Conservation (phyloP, 1,140 invertebrate genomes). For the Drosophila mojavensis region DNA sequence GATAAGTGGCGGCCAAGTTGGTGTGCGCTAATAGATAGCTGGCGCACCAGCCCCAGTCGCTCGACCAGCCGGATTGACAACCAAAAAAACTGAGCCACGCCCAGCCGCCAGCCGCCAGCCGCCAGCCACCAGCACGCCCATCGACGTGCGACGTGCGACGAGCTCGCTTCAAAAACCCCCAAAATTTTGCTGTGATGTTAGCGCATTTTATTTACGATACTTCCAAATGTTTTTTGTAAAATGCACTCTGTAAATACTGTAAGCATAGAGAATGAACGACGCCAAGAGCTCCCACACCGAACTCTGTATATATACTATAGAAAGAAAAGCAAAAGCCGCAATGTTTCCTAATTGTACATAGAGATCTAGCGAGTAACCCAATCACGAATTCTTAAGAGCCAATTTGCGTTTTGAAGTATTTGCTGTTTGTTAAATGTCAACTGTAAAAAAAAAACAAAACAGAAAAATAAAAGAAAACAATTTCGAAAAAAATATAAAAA, state of each 20-base stretch:
- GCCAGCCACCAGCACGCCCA: conserved; percentile 12
- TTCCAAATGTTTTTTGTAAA: conserved; percentile 72
- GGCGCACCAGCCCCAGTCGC: conserved; percentile 26
- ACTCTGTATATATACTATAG: conserved; percentile 62
- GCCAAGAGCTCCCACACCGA: conserved; percentile 11
- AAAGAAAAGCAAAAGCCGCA: conserved; percentile 51
- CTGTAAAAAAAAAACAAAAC: conserved; percentile 8
- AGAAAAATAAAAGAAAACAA: background rate
- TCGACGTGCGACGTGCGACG: background rate
- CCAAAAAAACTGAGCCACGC: conserved; percentile 68
- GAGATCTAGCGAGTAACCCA: conserved; percentile 46
- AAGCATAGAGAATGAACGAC: conserved; percentile 40
- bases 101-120: conserved; percentile 24
- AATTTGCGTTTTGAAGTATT: conserved; percentile 49
- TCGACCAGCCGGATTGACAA: conserved; percentile 37
- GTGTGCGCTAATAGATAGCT: conserved; percentile 33
- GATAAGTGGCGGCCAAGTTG: conserved; percentile 80
- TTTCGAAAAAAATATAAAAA: background rate
- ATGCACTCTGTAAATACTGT: conserved; percentile 79
- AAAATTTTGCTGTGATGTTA: conserved; percentile 84
- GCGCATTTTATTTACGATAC: conserved; percentile 83
- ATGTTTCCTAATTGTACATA: conserved; percentile 81
- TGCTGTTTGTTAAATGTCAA: conserved; percentile 47
- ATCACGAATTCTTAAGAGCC: conserved; percentile 40
- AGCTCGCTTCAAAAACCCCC: conserved; percentile 53